A percentile compares a stretch with the other conserved stretches of the same genome.
Conservation (phyloP, 2,888 invertebrate genomes). For the Lithophane ornitopus region DNA sequence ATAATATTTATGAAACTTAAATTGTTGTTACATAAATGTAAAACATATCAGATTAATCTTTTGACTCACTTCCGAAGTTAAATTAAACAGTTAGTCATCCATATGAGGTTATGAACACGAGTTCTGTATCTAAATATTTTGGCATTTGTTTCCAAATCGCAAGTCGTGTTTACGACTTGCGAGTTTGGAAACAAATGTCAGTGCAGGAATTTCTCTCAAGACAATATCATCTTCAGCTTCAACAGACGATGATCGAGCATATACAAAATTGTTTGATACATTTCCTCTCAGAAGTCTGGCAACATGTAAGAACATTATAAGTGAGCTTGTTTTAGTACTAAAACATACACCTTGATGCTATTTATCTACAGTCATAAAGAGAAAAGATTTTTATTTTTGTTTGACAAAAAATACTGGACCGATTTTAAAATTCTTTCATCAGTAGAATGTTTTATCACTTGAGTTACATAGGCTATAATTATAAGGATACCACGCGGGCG, state of each 20-base stretch:
- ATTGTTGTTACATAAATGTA: conserved; percentile 14
- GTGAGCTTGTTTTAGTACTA: not conserved
- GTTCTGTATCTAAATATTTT: conserved; percentile 34
- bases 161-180: too few relatives aligned
- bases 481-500: too few relatives aligned
- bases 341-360: not conserved
- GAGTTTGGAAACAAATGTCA: conserved; percentile 36
- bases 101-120: conserved; percentile 22
- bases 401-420: too few relatives aligned
- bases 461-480: too few relatives aligned
- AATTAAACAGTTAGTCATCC: conserved; percentile 15
- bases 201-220: conserved; percentile 34
- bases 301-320: conserved; percentile 16
- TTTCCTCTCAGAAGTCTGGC: conserved; percentile 22
- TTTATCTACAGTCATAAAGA: not conserved
- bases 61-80: conserved; percentile 28
- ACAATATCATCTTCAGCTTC: conserved; percentile 21
- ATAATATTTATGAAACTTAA: conserved; percentile 25
- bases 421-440: too few relatives aligned
- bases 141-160: too few relatives aligned
- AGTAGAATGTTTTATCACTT: too few relatives aligned
- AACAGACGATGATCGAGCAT: conserved; percentile 25
- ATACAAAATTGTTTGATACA: conserved; percentile 18
- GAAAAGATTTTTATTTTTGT: too few relatives aligned
- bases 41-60: conserved; percentile 32